A percentile compares a stretch with the other conserved stretches of the same genome.
Evolutionary conservation across 2,888 invertebrate genomes (phyloP).

Genomic region (Drosophila emarginata): DNA sequence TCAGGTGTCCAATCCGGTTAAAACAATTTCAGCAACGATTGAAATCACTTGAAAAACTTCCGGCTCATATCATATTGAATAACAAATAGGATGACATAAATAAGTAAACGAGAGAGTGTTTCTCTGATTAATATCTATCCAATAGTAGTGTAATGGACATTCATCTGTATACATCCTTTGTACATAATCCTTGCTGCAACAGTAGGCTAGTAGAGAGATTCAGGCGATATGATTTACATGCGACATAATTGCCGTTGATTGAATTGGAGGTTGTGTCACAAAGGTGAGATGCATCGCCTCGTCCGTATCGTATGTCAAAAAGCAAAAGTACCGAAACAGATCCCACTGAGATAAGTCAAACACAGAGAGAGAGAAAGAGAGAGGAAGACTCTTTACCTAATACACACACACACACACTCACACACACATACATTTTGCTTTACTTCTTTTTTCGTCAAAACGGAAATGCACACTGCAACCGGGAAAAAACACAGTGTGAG

Average conservation of each 20-base stretch:
- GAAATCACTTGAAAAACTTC: conserved; percentile 1
- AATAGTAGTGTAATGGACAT: not conserved
- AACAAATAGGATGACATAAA: not conserved
- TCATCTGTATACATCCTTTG: not conserved
- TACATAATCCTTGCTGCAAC: not conserved
- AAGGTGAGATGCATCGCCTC: conserved; percentile 48
- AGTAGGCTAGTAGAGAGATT: conserved; percentile 7
- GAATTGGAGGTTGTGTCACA: conserved; percentile 49
- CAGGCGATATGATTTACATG: conserved; percentile 69
- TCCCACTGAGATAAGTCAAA: not conserved
- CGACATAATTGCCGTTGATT: conserved; percentile 78
- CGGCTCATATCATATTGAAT: conserved; percentile 15
- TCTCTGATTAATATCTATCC: not conserved
- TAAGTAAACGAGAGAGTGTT: not conserved
- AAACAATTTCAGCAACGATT: not conserved
- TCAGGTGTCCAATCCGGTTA: conserved; percentile 4
- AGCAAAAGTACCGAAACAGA: conserved; percentile 38
- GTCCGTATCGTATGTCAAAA: conserved; percentile 68
- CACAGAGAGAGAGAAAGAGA: not conserved
- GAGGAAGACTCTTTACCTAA: not conserved
- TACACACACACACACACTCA: not conserved
- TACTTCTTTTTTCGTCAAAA: conserved; percentile 22
- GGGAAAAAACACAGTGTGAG: conserved; percentile 26
- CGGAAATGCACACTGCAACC: conserved; percentile 54
- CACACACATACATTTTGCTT: not conserved